Percentiles rank a stretch among this genome's conserved stretches.
Conservation (phyloP, 2,888 invertebrate genomes). For the Camponotus fellah region DNA sequence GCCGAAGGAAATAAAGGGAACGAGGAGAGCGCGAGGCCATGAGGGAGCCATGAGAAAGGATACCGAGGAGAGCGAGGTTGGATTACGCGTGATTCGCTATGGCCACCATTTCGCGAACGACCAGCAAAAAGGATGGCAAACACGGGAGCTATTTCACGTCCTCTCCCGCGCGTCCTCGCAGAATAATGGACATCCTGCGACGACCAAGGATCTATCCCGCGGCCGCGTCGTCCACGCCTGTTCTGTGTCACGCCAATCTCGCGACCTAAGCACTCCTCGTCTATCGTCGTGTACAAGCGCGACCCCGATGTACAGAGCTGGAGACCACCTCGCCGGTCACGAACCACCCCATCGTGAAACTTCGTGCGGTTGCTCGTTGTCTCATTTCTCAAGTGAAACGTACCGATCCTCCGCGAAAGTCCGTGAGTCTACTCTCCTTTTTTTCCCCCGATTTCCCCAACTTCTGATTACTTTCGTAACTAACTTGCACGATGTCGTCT, state of each 20-base stretch:
- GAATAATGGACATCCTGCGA: constrained; percentile 56
- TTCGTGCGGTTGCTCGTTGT: background rate
- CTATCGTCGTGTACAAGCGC: constrained; percentile 5
- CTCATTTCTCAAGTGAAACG: constrained; percentile 19
- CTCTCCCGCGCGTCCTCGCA: constrained; percentile 24
- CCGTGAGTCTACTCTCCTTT: background rate
- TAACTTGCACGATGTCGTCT: background rate
- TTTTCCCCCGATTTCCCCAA: background rate
- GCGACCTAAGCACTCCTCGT: background rate
- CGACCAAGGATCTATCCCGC: background rate
- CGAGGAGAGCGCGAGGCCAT: constrained; percentile 41
- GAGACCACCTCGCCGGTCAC: background rate
- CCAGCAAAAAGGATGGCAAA: constrained; percentile 48
- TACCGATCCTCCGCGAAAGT: background rate
- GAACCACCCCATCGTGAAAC: constrained; percentile 2
- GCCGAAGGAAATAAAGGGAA: constrained; percentile 24
- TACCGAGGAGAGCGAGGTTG: constrained; percentile 2
- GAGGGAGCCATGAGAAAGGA: constrained; percentile 48
- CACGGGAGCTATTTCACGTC: constrained; percentile 41
- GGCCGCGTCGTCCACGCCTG: constrained; percentile 44
- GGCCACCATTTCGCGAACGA: constrained; percentile 32
- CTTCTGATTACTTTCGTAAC: constrained; percentile 25
- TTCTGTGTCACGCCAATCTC: constrained; percentile 44
- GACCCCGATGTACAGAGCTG: background rate
- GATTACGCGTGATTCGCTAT: constrained; percentile 20